phyloP scores from a whole-genome alignment of 2,113 vertebrate species.

The Oncorhynchus tshawytscha region DNA sequence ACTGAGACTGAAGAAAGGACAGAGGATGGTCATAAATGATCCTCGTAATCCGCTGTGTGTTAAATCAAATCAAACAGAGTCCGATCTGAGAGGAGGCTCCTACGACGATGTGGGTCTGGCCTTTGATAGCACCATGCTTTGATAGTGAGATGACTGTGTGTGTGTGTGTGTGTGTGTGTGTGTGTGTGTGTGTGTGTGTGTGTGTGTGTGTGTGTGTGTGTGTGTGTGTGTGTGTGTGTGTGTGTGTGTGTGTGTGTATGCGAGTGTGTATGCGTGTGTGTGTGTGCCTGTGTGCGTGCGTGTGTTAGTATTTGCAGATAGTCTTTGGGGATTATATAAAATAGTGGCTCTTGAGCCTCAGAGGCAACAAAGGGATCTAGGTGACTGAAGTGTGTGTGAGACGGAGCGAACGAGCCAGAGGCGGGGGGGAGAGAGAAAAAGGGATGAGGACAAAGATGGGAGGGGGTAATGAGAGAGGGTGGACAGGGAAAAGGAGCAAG shows the following conservation, averaged over 20 bases:
- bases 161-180: background rate
- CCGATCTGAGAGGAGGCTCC: conserved; percentile 44
- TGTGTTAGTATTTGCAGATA: conserved; percentile 21
- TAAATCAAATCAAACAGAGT: conserved; percentile 71
- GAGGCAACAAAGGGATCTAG: conserved; percentile 64
- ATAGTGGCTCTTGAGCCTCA: conserved; percentile 69
- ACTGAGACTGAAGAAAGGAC: conserved; percentile 13
- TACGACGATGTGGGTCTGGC: conserved; percentile 37
- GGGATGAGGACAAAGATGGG: background rate
- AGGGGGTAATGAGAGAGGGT: conserved; percentile 1
- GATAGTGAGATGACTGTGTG: conserved; percentile 57
- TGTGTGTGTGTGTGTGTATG: background rate
- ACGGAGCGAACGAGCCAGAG: background rate
- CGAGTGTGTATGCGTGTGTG: background rate
- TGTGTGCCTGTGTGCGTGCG: background rate
- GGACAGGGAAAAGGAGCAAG: background rate
- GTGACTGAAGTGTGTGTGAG: conserved; percentile 42
- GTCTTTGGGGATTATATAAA: conserved; percentile 73
- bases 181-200: background rate
- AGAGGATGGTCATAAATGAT: background rate
- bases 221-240: background rate
- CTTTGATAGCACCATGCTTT: conserved; percentile 65
- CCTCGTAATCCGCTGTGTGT: background rate
- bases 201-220: background rate
- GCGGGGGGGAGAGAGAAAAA: background rate